Evolutionary conservation across 1,140 invertebrate species (phyloP), one percentile per base, ranked within the genome.

Genomic region (Bactericera cockerelli): DNA sequence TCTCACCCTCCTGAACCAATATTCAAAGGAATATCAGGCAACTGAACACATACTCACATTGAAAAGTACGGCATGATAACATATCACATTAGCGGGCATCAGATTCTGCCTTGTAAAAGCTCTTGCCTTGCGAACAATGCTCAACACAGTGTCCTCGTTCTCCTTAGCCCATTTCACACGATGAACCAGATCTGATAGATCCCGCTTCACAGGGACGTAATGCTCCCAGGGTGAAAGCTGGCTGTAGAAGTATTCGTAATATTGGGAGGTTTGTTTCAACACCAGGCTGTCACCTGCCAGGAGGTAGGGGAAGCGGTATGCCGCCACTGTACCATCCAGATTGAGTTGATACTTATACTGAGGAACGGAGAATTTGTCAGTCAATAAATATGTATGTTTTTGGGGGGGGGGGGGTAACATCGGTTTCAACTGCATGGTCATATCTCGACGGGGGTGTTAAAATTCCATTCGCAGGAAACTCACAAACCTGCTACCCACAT

Each of bases 271-370:
- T 72, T 94, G 91, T 75, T 98, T 98, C 1, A 98, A 76, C 11
- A 97, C 83, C 38, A 93, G 71, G 21, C 87, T 83, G 68, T 86
- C 84, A 10, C 93, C 92, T 59, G 80, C 85, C 57, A 98, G 70
- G 13, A 98, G 75, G 72, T 93, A 97, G 1, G 94, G 93, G 59
- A 95, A 81, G 65, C 94, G 76, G 74, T 97, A 98, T 0, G 93
- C 88, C 42, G 94, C 93, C 21, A 98, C 94, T 59, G 92, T 93
- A 19, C 94, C 94, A 79, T 98, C 94, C 54, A 98, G 80, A 69
- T 86, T 93, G 21, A 98, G 70, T 74, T 93, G 90, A 74, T 95
- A 98, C 76, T 96, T 97, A 67, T 92, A 93, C 91, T 97, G 74
- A 65, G 81, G 79, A n/a, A n/a, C n/a, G n/a, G n/a, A n/a, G n/a